Base-by-base conservation (phyloP, 2,888 invertebrate species). In the Octonoba sinensis region DNA sequence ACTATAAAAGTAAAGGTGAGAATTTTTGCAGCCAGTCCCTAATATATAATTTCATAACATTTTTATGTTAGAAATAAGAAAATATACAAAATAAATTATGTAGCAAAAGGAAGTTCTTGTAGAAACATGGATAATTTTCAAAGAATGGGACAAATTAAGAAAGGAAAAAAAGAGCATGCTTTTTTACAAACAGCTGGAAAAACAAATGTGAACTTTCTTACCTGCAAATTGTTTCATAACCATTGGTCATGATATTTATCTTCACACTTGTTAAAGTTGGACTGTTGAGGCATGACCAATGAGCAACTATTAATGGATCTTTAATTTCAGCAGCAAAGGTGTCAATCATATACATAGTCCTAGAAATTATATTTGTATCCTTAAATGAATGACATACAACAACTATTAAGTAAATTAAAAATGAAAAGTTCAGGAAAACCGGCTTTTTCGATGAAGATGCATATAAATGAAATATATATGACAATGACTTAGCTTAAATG, bases 281-380 rank as follows among this genome's bases (percentile, higher is more conserved):
- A 85, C 96, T 96, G 89, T 96, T 97, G 86, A 97, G 90, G 0
- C 96, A 95, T 87, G 96, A 96, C 97, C 97, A 97, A 88, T 98
- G 97, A 0, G 96, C 96, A 44, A 96, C 94, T 66, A 98, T 96
- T 71, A 97, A 91, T 0, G 98, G 97, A 90, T 98, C 97, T 88
- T 96, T 96, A 0, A 97, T 94, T 90, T 96, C 96, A 86, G 95
- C 93, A 0, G 97, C 96, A 86, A 97, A 92, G 4, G 95, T 95
- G 86, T 98, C 97, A 54, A 98, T 91, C 0, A 97, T 96, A 86
- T 95, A 95, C 90, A 96, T 96, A 0, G 96, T 96, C 65, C 89
- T 88, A 77, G 1, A 59, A 70, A 20, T 22, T 24, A 49, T 13
- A 44, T 65, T 46, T 15, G 6, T 4, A 81, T 47, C 54, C 1